Percentiles rank a stretch among this genome's conserved stretches.
Evolutionary conservation across 2,797 vertebrate genomes (phyloP).

Genomic region (Rachycentron canadum): DNA sequence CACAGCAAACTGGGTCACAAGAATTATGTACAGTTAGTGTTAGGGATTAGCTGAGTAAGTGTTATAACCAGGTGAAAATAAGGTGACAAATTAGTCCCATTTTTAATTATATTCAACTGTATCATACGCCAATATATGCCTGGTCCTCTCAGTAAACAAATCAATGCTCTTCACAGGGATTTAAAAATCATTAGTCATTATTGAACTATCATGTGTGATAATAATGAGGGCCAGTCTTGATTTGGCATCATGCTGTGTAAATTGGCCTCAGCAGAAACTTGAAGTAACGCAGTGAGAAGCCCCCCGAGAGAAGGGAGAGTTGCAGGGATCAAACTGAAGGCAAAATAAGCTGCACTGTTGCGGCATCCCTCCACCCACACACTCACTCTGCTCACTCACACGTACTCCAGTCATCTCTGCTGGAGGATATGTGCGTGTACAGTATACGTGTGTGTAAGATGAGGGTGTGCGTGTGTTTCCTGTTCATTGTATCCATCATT

Average conservation of each 20-base stretch:
- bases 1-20: background rate
- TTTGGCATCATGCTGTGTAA: slow-evolving; percentile 45
- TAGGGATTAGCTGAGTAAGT: background rate
- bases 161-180: slow-evolving; percentile 37
- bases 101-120: background rate
- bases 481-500: slow-evolving; percentile 47
- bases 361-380: slow-evolving; percentile 80
- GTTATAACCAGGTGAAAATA: background rate
- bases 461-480: slow-evolving; percentile 15
- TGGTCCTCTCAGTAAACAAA: slow-evolving; percentile 19
- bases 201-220: slow-evolving; percentile 33
- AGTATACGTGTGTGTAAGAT: slow-evolving; percentile 13
- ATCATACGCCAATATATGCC: slow-evolving; percentile 2
- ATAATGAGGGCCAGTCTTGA: slow-evolving; percentile 42
- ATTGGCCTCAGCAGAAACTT: slow-evolving; percentile 24
- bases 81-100: slow-evolving; percentile 13
- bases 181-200: slow-evolving; percentile 43
- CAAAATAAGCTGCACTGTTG: slow-evolving; percentile 79
- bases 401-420: slow-evolving; percentile 55
- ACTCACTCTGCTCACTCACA: slow-evolving; percentile 64
- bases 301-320: slow-evolving; percentile 53
- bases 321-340: slow-evolving; percentile 76
- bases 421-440: slow-evolving; percentile 26
- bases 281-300: slow-evolving; percentile 54
- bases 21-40: background rate